Evolutionary conservation across 2,888 invertebrate genomes (phyloP), one percentile per base, ranked within the genome.

Genomic region (Lycocerus yunnanus): DNA sequence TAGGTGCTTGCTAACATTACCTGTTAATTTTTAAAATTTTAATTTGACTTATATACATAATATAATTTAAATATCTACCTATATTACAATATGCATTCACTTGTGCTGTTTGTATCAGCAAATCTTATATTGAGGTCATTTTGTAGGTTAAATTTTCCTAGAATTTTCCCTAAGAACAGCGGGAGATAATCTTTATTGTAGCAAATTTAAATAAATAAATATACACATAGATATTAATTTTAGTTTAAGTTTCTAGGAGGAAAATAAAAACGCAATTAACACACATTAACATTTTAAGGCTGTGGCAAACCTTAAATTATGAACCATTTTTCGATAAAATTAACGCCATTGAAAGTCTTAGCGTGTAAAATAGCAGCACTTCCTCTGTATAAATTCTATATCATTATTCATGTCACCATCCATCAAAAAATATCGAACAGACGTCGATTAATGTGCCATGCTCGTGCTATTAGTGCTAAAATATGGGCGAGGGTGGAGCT

Each of bases 361-460:
- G 77, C 80, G 78, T 80, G 80, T 81, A 79, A 81, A 82, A 81
- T 80, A 78, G 75, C 75, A 78, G 77, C 76, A 72, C 71, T 74
- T 75, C 69, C 75, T 68, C 66, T 73, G 73, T 75, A 77, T 80
- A 75, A 79, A 77, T 78, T 79, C 78, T 82, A 82, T 79, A 82
- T 84, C 84, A 83, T 84, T 84, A 84, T 84, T 84, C 82, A 83
- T 82, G 83, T 83, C 84, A 81, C 81, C 84, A 83, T 84, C 84
- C 83, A 84, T 84, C 84, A 84, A 82, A 81, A 81, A 82, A 82
- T 80, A 82, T 82, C 81, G 81, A 83, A 82, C 79, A 78, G 79
- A 81, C 80, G 81, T 82, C 83, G 83, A 83, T 83, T 82, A 81
- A 78, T 78, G 74, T 78, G 78, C 79, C 79, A 78, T 77, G 73